Base-by-base conservation (phyloP, 2,888 invertebrate species). In the Mesoligia furuncula region DNA sequence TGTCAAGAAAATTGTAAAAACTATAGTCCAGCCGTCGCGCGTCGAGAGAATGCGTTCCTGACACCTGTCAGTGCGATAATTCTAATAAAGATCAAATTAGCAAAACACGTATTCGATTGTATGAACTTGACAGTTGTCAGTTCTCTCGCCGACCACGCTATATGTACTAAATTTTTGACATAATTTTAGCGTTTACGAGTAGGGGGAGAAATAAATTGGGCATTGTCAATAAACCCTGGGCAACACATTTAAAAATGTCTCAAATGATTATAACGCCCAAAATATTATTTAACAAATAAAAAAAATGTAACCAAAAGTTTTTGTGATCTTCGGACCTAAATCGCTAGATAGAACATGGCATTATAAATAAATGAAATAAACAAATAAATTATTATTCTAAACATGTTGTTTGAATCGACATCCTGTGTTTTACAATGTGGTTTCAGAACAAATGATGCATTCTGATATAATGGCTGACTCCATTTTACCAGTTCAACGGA, bases 331-430 rank as follows among this genome's bases (percentile, higher is more conserved):
- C 61, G 64, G 75, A 83, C 86, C 81, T 75, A 75, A 86, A 71
- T 72, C 74, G 77, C 79, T 89, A 88, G 87, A 85, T 89, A 88
- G 82, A 82, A 85, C 65, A 83, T 70, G 71, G 20, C 82, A 83
- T 85, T 79, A 83, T 72, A 73, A 83, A 85, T 87, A 80, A 81
- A 84, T 78, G 51, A 69, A 7, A 65, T 73, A 81, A 81, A 79
- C 66, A 71, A 80, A 88, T 88, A 89, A 83, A 89, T 88, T 84
- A 87, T 89, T 83, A 83, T 89, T 87, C 76, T 83, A 80, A 79
- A 71, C 36, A 68, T 66, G 27, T 75, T 79, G 85, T 87, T 88
- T 89, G 13, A 75, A 75, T 89, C 42, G 57, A 64, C 59, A 59
- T 57, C 51, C 78, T 45, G 27, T 67, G 59, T 59, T 67, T 83